A percentile compares a stretch with the other conserved stretches of the same genome.
Conservation (phyloP, 1,140 invertebrate species). For the Apis dorsata region DNA sequence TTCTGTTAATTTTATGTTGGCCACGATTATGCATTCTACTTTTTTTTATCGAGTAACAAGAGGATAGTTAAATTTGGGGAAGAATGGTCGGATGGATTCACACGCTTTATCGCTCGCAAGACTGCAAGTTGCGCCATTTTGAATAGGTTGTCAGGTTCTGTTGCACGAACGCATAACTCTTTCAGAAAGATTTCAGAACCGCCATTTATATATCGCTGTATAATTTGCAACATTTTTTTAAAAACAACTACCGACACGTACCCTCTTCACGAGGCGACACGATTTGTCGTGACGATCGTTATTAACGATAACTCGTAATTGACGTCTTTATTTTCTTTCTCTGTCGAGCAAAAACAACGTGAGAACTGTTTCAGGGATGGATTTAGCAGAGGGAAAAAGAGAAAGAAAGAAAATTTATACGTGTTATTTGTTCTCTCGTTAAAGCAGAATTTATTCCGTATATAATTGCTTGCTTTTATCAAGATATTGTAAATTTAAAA, state of each 20-base stretch:
- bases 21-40: background rate
- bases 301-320: background rate
- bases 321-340: too few relatives aligned
- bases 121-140: constrained; percentile 13
- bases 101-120: background rate
- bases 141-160: constrained; percentile 1
- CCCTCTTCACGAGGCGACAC: too few relatives aligned
- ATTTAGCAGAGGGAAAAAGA: too few relatives aligned
- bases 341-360: too few relatives aligned
- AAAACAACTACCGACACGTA: too few relatives aligned
- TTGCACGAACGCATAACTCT: constrained; percentile 4
- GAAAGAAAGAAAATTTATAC: too few relatives aligned
- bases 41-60: constrained; percentile 9
- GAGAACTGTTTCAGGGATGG: too few relatives aligned
- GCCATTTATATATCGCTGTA: background rate
- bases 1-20: constrained; percentile 5
- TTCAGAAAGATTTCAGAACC: background rate
- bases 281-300: background rate
- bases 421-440: too few relatives aligned
- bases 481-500: too few relatives aligned
- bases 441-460: too few relatives aligned
- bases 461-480: too few relatives aligned
- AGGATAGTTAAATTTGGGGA: constrained; percentile 3
- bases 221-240: background rate
- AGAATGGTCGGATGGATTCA: background rate